Conservation (phyloP, 2,113 vertebrate species). For the Varanus komodoensis region DNA sequence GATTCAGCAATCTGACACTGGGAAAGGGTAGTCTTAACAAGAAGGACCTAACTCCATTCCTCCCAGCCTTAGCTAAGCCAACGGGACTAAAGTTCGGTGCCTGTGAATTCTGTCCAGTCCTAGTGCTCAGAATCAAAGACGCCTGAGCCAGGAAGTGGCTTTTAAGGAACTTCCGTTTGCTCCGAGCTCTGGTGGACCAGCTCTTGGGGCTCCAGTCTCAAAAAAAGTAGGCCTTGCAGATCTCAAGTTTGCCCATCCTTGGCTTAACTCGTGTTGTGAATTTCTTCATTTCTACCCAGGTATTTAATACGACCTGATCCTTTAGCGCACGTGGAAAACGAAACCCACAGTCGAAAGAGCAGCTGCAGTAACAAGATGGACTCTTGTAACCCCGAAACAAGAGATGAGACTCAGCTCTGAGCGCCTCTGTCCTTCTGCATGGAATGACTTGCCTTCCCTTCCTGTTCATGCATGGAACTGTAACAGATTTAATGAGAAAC, state of each 20-base stretch:
- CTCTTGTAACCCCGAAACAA: conserved; percentile 80
- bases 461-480: not conserved
- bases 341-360: conserved; percentile 78
- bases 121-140: too few species aligned
- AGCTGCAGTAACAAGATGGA: conserved; percentile 82
- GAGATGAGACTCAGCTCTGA: conserved; percentile 89
- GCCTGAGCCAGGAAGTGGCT: too few species aligned
- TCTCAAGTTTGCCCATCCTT: not conserved
- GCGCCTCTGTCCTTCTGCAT: not conserved
- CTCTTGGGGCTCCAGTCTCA: too few species aligned
- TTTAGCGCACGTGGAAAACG: conserved; percentile 89
- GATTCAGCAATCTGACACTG: too few species aligned
- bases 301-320: conserved; percentile 96
- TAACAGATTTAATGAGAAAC: not conserved
- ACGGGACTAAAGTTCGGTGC: too few species aligned
- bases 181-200: too few species aligned
- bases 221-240: too few species aligned
- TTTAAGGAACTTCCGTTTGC: too few species aligned
- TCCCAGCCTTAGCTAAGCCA: too few species aligned
- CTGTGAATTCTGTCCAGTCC: too few species aligned
- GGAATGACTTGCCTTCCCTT: not conserved
- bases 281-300: conserved; percentile 67
- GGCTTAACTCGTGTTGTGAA: not conserved
- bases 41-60: too few species aligned
- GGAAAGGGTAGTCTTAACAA: too few species aligned